Evolutionary conservation across 2,888 invertebrate species (phyloP).

Genomic region (Ctenicera cuprea): DNA sequence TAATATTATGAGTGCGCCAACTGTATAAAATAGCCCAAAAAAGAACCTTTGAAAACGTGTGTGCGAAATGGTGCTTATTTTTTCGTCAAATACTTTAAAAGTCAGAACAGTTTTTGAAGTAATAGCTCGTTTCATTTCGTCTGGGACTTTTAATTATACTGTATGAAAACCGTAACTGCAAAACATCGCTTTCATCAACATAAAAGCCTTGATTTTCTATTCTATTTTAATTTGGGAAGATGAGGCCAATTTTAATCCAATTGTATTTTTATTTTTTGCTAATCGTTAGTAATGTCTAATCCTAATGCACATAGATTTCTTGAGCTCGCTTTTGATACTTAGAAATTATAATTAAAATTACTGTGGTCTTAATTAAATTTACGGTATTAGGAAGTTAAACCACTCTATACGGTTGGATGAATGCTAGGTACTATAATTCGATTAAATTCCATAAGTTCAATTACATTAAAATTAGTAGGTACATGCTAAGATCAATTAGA

Average conservation of each 20-base stretch:
- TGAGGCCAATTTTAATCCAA: too few relatives aligned
- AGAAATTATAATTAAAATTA: slow-evolving; percentile 10
- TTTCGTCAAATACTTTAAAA: not conserved
- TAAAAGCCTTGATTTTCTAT: too few relatives aligned
- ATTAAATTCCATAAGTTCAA: slow-evolving; percentile 9
- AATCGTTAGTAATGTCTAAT: too few relatives aligned
- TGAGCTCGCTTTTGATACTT: slow-evolving; percentile 6
- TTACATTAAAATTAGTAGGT: not conserved
- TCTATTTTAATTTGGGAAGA: too few relatives aligned
- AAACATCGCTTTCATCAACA: too few relatives aligned
- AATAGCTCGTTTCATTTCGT: too few relatives aligned
- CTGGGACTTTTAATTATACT: too few relatives aligned
- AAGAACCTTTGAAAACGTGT: not conserved
- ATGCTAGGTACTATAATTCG: slow-evolving; percentile 6
- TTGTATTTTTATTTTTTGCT: too few relatives aligned
- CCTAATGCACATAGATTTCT: not conserved
- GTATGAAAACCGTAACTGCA: too few relatives aligned
- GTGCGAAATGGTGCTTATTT: slow-evolving; percentile 14
- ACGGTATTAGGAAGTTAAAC: slow-evolving; percentile 23
- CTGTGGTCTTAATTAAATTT: slow-evolving; percentile 4
- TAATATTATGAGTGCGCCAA: slow-evolving; percentile 3
- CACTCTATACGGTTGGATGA: slow-evolving; percentile 17
- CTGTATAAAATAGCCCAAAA: not conserved
- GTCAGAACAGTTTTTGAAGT: not conserved
- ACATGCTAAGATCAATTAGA: not conserved